Evolutionary conservation across 2,113 vertebrate species (phyloP), one percentile per base, ranked within the genome.

Genomic region (Microtus oregoni): DNA sequence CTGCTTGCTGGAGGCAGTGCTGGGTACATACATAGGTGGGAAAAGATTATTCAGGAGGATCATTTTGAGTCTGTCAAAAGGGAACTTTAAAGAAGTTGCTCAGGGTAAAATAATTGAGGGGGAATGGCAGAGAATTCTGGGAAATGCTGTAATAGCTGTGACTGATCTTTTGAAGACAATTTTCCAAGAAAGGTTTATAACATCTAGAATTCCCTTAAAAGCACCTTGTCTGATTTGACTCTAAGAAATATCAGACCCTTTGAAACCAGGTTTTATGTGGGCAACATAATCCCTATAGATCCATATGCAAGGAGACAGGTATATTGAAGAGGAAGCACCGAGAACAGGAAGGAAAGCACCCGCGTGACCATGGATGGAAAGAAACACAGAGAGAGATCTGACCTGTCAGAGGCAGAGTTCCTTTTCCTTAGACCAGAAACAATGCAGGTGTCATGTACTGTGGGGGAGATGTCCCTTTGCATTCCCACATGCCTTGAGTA

Each of bases 241-340:
- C 7, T 72, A 28, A 72, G 41, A 75, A 68, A 15, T 6, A 72
- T 30, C 22, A 8, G 30, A 20, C 5, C 4, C 12, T 19, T 35
- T 35, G 47, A 50, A 82, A 1, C 9, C 1, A 10, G 32, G 20
- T 0, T 75, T 58, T 58, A 30, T 0, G 0, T 86, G 68, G 75
- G 19, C 15, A 68, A 20, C 7, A 20, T 24, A 20, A 26, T 0
- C 0, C 61, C 30, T 65, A n/a, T 0, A 28, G 44, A 30, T 70
- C 3, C 55, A n/a, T 32, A 76, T 41, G 32, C 26, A 77, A 77
- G 7, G 35, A 24, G 28, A 41, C 7, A 50, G 50, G 10, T 44
- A 3, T 15, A 26, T 3, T 14, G 0, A 2, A 58, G n/a, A n/a
- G 22, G 14, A 67, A 44, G 26, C 35, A 7, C 75, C 22, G 28